A percentile compares a stretch with the other conserved stretches of the same genome.
Evolutionary conservation across 2,797 vertebrate genomes (phyloP).

Genomic region (Orientallactaga sibirica): DNA sequence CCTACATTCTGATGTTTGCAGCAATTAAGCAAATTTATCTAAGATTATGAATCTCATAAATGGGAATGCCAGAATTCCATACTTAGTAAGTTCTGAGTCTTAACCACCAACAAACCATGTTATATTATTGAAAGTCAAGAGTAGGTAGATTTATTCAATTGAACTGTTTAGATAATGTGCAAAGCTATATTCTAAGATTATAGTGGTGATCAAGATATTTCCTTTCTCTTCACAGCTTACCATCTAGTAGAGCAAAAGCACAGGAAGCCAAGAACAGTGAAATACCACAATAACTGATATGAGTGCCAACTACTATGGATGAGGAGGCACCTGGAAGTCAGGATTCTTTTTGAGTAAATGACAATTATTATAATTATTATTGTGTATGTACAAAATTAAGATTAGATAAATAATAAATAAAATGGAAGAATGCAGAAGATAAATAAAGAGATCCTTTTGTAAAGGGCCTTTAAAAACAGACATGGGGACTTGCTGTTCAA

Average conservation of each 20-base stretch:
- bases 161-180: background rate
- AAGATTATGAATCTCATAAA: background rate
- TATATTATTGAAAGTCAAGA: background rate
- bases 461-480: slow-evolving; percentile 17
- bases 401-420: background rate
- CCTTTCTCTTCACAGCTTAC: background rate
- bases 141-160: slow-evolving; percentile 13
- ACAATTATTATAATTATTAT: slow-evolving; percentile 1
- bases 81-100: background rate
- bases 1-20: background rate
- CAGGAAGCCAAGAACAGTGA: background rate
- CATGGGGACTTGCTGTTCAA: background rate
- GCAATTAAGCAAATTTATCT: slow-evolving; percentile 39
- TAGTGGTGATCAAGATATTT: background rate
- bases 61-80: background rate
- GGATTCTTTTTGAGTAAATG: background rate
- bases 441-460: background rate
- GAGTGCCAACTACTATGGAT: background rate
- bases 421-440: slow-evolving; percentile 16
- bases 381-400: slow-evolving; percentile 17
- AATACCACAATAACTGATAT: slow-evolving; percentile 16
- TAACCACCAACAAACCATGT: background rate
- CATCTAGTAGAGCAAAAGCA: slow-evolving; percentile 12
- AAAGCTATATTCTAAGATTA: background rate
- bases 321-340: slow-evolving; percentile 6